A percentile compares a stretch with the other conserved stretches of the same genome.
Evolutionary conservation across 2,113 vertebrate species (phyloP).

Genomic region (Rhinolophus sinicus): DNA sequence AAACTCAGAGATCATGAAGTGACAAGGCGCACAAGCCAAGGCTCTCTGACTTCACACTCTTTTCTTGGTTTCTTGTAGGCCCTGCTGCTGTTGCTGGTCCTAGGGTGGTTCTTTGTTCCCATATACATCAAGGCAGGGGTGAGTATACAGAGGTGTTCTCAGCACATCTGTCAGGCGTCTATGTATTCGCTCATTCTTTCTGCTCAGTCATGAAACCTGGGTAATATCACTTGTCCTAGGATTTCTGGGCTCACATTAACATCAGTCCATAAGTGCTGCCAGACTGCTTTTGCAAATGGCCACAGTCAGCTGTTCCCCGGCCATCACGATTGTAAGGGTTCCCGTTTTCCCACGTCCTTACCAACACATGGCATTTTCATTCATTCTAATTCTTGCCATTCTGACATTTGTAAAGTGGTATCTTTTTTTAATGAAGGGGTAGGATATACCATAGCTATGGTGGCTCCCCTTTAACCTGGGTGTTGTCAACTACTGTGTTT

Average conservation of each 20-base stretch:
- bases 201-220: background rate
- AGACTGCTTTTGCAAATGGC: background rate
- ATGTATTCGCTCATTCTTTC: background rate
- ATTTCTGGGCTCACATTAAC: background rate
- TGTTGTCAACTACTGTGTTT: background rate
- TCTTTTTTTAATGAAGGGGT: background rate
- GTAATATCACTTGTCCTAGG: too few species aligned
- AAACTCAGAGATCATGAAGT: background rate
- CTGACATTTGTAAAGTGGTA: background rate
- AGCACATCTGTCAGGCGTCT: background rate
- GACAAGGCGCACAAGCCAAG: background rate
- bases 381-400: background rate
- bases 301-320: background rate
- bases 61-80: constrained; percentile 85
- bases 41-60: background rate
- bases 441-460: background rate
- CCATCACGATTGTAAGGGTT: background rate
- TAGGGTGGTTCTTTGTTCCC: constrained; percentile 97
- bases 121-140: constrained; percentile 97
- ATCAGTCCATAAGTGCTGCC: background rate
- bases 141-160: constrained; percentile 69
- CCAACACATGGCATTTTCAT: background rate
- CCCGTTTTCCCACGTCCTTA: background rate
- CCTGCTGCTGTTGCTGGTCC: constrained; percentile 89
- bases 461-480: background rate